phyloP scores from a whole-genome alignment of 2,797 vertebrate species.

The Helicolenus hilgendorfi region DNA sequence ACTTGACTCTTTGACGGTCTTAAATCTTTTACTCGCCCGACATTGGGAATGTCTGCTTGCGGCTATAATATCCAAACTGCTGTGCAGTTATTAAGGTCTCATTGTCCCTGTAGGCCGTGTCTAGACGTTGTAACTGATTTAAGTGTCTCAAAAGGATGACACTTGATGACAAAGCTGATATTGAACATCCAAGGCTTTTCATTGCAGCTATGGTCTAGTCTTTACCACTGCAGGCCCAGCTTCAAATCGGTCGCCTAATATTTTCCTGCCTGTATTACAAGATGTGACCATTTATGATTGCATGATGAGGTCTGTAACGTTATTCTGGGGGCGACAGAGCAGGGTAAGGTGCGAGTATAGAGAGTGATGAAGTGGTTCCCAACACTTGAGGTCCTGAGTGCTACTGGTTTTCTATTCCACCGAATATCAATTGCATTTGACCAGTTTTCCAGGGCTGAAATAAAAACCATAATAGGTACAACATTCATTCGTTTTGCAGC shows the following conservation, averaged over 20 bases:
- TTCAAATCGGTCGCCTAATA: neutral
- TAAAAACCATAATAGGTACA: too few species aligned
- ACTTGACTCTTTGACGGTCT: neutral
- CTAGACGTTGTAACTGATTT: conserved; percentile 18
- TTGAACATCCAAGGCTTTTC: conserved; percentile 24
- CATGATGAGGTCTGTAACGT: neutral
- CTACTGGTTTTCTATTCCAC: neutral
- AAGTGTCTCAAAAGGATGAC: neutral
- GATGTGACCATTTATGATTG: neutral
- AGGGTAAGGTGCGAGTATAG: neutral
- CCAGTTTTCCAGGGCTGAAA: neutral
- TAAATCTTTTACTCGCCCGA: neutral
- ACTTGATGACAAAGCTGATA: neutral
- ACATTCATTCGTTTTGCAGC: too few species aligned
- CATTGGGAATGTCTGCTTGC: neutral
- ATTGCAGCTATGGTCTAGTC: neutral
- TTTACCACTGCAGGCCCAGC: neutral
- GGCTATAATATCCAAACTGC: conserved; percentile 4
- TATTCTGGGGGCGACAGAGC: neutral
- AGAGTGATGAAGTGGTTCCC: neutral
- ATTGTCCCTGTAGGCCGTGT: neutral
- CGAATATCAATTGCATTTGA: neutral
- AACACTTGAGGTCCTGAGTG: neutral
- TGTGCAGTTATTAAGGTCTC: conserved; percentile 4
- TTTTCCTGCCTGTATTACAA: neutral